Conservation (phyloP, 2,113 vertebrate genomes). For the Rhizomys pruinosus region DNA sequence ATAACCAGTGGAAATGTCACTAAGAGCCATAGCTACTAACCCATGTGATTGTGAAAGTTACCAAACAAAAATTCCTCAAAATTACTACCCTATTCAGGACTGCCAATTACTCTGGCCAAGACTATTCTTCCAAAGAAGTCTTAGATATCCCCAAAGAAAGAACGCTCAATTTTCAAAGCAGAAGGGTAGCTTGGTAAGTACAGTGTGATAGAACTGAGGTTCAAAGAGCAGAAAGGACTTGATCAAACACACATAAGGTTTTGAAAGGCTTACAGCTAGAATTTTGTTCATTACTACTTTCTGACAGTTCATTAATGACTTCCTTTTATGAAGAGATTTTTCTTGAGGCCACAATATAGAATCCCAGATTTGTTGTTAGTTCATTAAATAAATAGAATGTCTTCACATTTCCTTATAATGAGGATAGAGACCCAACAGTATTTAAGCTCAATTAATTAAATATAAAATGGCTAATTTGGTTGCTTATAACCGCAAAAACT, state of each 20-base stretch:
- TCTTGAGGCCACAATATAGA: background rate
- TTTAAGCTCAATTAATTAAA: background rate
- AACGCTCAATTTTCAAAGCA: background rate
- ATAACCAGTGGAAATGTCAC: background rate
- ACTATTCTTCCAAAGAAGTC: background rate
- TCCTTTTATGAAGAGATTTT: slow-evolving; percentile 1
- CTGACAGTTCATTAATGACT: background rate
- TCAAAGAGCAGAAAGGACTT: background rate
- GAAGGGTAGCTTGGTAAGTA: background rate
- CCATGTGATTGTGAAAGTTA: slow-evolving; percentile 1
- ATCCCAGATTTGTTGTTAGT: background rate
- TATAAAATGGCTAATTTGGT: background rate
- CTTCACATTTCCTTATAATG: slow-evolving; percentile 8
- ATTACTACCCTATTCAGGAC: background rate
- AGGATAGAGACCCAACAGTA: background rate
- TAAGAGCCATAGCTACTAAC: background rate
- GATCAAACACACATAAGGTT: background rate
- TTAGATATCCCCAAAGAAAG: slow-evolving; percentile 22
- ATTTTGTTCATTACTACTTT: background rate
- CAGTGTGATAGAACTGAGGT: background rate
- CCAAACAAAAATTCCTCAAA: background rate
- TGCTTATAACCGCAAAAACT: background rate
- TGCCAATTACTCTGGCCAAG: background rate
- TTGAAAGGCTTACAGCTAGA: background rate
- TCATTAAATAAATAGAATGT: background rate